Base-by-base conservation (phyloP, 2,113 vertebrate species). In the Charina bottae region DNA sequence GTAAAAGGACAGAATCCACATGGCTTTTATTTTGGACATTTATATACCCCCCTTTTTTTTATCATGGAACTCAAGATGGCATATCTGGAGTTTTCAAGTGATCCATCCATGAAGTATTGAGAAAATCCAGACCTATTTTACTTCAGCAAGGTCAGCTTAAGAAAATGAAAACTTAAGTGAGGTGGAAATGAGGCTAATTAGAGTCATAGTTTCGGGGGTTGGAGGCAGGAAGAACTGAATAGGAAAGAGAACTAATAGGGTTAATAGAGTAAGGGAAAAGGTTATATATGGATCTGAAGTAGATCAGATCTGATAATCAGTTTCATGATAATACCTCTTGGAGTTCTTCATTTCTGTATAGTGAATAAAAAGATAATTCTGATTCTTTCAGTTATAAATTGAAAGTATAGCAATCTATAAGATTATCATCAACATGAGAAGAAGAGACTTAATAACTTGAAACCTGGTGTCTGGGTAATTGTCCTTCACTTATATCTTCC, bases 321-420 rank as follows among this genome's bases (percentile, higher is more conserved):
- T 55, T 93, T 90, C 19, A 68, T 88, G 0, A 64, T 93, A 37
- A 93, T 86, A 53, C 53, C 62, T 26, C 12, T 85, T 15, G 8
- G 0, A 56, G 93, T 19, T 68, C 2, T 42, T 78, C 2, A 21
- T 78, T 78, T 62, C 56, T 84, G 85, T 7, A 87, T 2, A 4
- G 17, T 90, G 83, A 64, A 33, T 0, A 58, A 24, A 86, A 42
- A 90, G 87, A 87, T 93, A 87, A 33, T 28, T 42, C 19, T 90
- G 54, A 84, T 90, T 91, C 87, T 92, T 90, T 86, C 87, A 58
- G 46, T 2, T 89, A 92, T 12, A 88, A 58, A 94, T 93, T 28
- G 26, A 60, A 93, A 94, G 37, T 3, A 17, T 37, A 3, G 1
- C 26, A 85, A 78, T 90, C 83, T 83, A 0, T 1, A 68, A 49